phyloP scores from a whole-genome alignment of 2,888 invertebrate species.

The Heliconius hortense region DNA sequence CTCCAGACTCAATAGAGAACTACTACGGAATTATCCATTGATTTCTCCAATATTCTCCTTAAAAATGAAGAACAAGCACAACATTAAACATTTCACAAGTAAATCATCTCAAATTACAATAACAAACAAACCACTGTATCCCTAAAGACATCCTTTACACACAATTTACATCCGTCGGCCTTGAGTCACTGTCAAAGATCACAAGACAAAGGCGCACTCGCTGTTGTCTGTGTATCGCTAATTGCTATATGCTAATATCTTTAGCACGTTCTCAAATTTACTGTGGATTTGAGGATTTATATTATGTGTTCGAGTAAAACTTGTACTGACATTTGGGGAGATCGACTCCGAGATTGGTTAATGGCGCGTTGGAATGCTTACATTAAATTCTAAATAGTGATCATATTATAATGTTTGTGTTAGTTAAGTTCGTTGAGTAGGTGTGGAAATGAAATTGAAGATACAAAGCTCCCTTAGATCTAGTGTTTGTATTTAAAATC shows the following conservation, averaged over 20 bases:
- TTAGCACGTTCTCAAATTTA: slow-evolving; percentile 43
- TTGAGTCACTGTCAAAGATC: slow-evolving; percentile 36
- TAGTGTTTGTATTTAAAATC: neutral
- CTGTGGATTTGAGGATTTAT: slow-evolving; percentile 26
- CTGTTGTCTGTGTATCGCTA: slow-evolving; percentile 52
- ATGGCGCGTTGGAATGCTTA: slow-evolving; percentile 17
- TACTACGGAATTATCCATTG: no score
- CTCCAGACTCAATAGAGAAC: no score
- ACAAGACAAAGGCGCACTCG: slow-evolving; percentile 52
- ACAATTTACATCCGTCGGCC: slow-evolving; percentile 32
- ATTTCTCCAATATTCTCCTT: neutral
- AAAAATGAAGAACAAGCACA: neutral
- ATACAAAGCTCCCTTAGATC: neutral
- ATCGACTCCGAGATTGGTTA: slow-evolving; percentile 20
- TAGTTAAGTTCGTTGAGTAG: neutral
- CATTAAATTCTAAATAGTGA: slow-evolving; percentile 7
- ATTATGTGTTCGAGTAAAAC: slow-evolving; percentile 16
- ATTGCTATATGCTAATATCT: slow-evolving; percentile 49
- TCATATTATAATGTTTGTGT: slow-evolving; percentile 8
- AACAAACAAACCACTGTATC: slow-evolving; percentile 26
- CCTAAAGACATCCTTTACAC: slow-evolving; percentile 30
- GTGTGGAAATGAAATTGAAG: neutral
- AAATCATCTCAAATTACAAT: slow-evolving; percentile 16
- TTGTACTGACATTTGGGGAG: slow-evolving; percentile 12
- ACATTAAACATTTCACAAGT: slow-evolving; percentile 1